phyloP scores from a whole-genome alignment of 2,113 vertebrate genomes.

The Phylloscopus whistleri region DNA sequence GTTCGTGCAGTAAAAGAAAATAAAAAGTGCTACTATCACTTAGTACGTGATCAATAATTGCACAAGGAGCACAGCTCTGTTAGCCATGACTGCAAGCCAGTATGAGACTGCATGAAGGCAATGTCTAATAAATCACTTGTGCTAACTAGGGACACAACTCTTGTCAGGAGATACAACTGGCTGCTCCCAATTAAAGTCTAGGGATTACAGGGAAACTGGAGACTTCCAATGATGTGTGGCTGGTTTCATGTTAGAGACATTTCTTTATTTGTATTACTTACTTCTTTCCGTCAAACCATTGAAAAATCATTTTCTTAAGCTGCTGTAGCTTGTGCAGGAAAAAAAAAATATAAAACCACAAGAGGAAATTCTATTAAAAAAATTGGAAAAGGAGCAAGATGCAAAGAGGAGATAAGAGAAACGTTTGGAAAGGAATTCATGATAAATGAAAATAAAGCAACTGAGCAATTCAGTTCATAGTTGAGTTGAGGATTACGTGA shows the following conservation, averaged over 20 bases:
- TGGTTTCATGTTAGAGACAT: neutral
- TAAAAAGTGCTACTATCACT: neutral
- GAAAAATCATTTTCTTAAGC: neutral
- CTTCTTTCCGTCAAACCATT: neutral
- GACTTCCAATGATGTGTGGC: neutral
- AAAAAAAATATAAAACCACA: neutral
- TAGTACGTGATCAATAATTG: neutral
- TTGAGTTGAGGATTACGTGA: neutral
- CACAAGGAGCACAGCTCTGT: neutral
- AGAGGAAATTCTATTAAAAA: neutral
- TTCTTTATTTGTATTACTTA: neutral
- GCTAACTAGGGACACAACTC: constrained; percentile 66
- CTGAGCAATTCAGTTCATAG: neutral
- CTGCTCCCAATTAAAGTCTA: neutral
- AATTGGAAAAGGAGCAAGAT: neutral
- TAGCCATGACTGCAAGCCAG: neutral
- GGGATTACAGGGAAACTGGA: neutral
- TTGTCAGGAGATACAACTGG: neutral
- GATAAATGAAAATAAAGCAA: neutral
- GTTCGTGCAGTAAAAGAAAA: neutral
- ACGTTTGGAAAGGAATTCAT: neutral
- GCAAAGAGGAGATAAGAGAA: neutral
- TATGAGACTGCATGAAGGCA: neutral
- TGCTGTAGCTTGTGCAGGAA: neutral
- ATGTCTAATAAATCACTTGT: constrained; percentile 68